A percentile compares a stretch with the other conserved stretches of the same genome.
These are phyloP conservation scores for Passer montanus DNA, from an alignment of 2,113 vertebrate species.

Conservation along the genomic window DNA sequence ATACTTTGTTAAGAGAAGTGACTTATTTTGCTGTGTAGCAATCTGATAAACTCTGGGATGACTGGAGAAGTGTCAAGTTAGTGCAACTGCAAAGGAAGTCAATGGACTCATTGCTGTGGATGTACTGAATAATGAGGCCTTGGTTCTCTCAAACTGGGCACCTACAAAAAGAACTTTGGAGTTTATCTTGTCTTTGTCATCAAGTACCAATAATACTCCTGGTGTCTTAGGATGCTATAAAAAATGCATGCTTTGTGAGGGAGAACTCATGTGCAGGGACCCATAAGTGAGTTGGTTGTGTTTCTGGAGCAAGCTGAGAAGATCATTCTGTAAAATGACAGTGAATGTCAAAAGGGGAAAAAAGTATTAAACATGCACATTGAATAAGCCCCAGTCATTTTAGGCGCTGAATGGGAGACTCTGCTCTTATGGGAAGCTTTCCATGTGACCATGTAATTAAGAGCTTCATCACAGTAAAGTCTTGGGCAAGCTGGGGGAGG, in stretches of 20 bases:
- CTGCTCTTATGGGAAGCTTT: background rate
- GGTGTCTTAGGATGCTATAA: background rate
- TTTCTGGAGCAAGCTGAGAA: background rate
- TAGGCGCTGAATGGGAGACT: background rate
- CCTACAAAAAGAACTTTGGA: conserved; percentile 37
- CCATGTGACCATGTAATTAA: background rate
- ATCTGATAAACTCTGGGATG: background rate
- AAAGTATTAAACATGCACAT: background rate
- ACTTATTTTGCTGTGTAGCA: background rate
- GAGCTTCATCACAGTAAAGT: background rate
- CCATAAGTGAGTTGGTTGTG: background rate
- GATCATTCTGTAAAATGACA: background rate
- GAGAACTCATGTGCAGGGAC: background rate
- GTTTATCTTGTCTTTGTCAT: conserved; percentile 11
- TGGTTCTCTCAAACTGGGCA: background rate
- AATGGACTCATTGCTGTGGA: conserved; percentile 16
- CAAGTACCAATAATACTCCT: background rate
- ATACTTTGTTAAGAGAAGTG: background rate
- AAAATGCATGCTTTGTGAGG: conserved; percentile 25
- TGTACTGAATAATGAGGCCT: background rate
- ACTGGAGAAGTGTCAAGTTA: background rate
- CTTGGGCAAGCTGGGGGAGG: background rate
- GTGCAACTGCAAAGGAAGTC: background rate
- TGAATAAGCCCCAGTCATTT: background rate
- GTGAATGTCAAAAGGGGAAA: background rate